These are phyloP conservation scores for Carduelis carduelis DNA, from an alignment of 2,797 vertebrate genomes.

Conservation along the genomic window DNA sequence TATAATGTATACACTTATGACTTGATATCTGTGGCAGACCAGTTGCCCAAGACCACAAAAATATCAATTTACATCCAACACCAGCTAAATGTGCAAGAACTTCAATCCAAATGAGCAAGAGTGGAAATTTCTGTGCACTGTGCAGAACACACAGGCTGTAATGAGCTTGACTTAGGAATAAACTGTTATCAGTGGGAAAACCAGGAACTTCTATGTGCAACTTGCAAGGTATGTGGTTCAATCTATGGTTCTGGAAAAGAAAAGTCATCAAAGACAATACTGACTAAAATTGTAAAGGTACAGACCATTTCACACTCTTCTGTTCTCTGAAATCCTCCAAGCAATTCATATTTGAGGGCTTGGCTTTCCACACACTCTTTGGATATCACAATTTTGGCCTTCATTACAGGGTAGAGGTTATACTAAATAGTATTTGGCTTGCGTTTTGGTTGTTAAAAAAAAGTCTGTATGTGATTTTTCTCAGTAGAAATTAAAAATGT, in stretches of 20 bases:
- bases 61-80: conserved; percentile 29
- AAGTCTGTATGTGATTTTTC: not conserved
- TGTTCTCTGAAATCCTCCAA: not conserved
- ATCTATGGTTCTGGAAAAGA: not conserved
- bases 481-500: conserved; percentile 42
- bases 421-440: not conserved
- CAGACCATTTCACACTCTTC: not conserved
- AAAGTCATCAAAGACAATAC: not conserved
- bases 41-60: conserved; percentile 69
- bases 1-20: conserved; percentile 34
- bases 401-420: not conserved
- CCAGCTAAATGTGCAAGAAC: conserved; percentile 7
- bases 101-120: not conserved
- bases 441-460: not conserved
- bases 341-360: not conserved
- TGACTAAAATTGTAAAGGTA: not conserved
- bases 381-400: not conserved
- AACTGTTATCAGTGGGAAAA: not conserved
- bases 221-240: not conserved
- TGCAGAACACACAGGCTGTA: not conserved
- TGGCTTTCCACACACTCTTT: conserved; percentile 16
- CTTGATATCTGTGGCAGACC: conserved; percentile 46
- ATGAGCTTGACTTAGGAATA: not conserved
- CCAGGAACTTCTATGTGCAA: not conserved
- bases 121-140: not conserved